phyloP scores from a whole-genome alignment of 2,888 invertebrate genomes.

The Sarcophaga variegata region DNA sequence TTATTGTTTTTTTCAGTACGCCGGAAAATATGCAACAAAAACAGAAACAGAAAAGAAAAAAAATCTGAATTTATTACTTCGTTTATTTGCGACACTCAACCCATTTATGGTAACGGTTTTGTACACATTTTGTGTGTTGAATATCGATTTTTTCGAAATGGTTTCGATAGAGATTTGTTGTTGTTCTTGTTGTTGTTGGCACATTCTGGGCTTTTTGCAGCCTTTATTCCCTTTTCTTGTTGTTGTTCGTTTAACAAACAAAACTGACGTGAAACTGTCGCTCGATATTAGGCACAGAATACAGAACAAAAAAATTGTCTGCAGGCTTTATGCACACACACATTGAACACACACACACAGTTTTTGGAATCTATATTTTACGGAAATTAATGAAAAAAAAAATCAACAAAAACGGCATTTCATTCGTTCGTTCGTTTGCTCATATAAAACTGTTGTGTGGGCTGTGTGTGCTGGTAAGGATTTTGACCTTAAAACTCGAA shows the following conservation, averaged over 20 bases:
- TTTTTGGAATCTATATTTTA: background rate
- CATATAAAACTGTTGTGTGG: background rate
- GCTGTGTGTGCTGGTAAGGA: slow-evolving; percentile 41
- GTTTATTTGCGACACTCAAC: slow-evolving; percentile 42
- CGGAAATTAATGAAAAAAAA: background rate
- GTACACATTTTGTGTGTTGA: slow-evolving; percentile 58
- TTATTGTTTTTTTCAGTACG: background rate
- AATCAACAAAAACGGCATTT: background rate
- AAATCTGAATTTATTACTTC: slow-evolving; percentile 49
- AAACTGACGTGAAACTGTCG: slow-evolving; percentile 57
- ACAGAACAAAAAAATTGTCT: slow-evolving; percentile 46
- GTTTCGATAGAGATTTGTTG: slow-evolving; percentile 39
- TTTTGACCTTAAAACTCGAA: slow-evolving; percentile 65
- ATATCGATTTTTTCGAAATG: slow-evolving; percentile 66
- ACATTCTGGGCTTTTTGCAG: background rate
- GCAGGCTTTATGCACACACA: slow-evolving; percentile 49
- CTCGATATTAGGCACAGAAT: slow-evolving; percentile 35
- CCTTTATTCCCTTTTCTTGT: background rate
- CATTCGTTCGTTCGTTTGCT: background rate
- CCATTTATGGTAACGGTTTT: slow-evolving; percentile 38
- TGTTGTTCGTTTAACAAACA: slow-evolving; percentile 19
- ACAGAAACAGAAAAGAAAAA: background rate
- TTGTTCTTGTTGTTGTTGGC: slow-evolving; percentile 28
- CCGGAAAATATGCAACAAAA: background rate
- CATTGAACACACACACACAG: background rate